A percentile compares a stretch with the other conserved stretches of the same genome.
Conservation (phyloP, 2,797 vertebrate species). For the Parotocinclus haroldoi region DNA sequence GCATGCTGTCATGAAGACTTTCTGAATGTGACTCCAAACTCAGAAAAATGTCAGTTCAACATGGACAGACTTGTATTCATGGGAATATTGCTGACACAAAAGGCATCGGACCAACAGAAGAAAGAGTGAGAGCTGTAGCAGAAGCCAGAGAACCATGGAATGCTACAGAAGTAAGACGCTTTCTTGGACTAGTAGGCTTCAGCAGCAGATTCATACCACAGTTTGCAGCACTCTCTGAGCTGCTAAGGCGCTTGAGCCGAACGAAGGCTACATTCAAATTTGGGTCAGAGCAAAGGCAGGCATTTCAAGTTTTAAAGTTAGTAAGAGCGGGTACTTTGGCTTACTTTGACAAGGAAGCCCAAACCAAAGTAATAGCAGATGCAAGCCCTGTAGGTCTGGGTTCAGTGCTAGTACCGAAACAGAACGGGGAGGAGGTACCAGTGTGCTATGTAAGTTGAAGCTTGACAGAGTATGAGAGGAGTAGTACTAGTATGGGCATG, state of each 20-base stretch:
- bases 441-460: conserved; percentile 28
- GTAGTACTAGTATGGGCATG: conserved; percentile 27
- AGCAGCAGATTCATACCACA: conserved; percentile 28
- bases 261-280: neutral
- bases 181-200: conserved; percentile 28
- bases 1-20: too few species aligned
- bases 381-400: too few species aligned
- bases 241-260: conserved; percentile 1
- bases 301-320: conserved; percentile 14
- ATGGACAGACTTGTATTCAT: too few species aligned
- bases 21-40: too few species aligned
- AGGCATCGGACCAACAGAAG: conserved; percentile 29
- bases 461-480: conserved; percentile 21
- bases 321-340: conserved; percentile 6
- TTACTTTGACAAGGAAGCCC: conserved; percentile 33
- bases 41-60: too few species aligned
- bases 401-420: too few species aligned
- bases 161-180: conserved; percentile 31
- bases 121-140: too few species aligned
- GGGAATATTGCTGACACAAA: conserved; percentile 36
- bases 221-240: conserved; percentile 14
- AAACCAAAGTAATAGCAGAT: conserved; percentile 32
- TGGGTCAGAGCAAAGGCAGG: conserved; percentile 21
- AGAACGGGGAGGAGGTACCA: conserved; percentile 19
- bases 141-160: too few species aligned